A percentile compares a stretch with the other conserved stretches of the same genome.
These are phyloP conservation scores for Tenthredo livida DNA, from an alignment of 2,888 invertebrate species.

Conservation along the genomic window DNA sequence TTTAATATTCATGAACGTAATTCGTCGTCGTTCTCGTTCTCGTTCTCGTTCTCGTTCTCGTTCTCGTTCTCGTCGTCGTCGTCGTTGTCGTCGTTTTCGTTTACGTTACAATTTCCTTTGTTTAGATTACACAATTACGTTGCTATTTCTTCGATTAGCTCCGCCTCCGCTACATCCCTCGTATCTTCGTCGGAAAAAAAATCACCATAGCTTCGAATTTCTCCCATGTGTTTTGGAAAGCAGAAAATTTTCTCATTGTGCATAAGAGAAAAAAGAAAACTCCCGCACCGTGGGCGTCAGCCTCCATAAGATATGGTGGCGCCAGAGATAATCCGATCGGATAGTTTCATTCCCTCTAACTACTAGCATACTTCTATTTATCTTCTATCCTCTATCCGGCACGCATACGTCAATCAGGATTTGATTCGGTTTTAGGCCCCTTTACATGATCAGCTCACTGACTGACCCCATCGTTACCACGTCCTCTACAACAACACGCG, in stretches of 20 bases:
- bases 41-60: not conserved
- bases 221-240: too few species aligned
- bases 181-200: not conserved
- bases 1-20: slow-evolving; percentile 74
- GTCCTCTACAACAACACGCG: not conserved
- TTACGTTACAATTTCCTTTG: slow-evolving; percentile 20
- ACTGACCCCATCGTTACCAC: slow-evolving; percentile 50
- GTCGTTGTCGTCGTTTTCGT: not conserved
- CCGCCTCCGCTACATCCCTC: not conserved
- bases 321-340: slow-evolving; percentile 75
- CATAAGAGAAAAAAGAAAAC: not conserved
- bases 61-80: not conserved
- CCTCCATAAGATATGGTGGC: slow-evolving; percentile 63
- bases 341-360: slow-evolving; percentile 72
- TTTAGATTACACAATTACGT: not conserved
- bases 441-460: slow-evolving; percentile 62
- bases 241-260: too few species aligned
- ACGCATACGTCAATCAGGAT: slow-evolving; percentile 77
- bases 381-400: slow-evolving; percentile 56
- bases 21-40: not conserved
- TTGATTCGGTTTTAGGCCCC: slow-evolving; percentile 74
- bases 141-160: not conserved
- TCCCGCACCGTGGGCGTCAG: slow-evolving; percentile 63
- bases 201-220: too few species aligned
- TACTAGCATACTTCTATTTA: not conserved